Conservation (phyloP, 2,888 invertebrate genomes). For the Pemphredon lugubris region DNA sequence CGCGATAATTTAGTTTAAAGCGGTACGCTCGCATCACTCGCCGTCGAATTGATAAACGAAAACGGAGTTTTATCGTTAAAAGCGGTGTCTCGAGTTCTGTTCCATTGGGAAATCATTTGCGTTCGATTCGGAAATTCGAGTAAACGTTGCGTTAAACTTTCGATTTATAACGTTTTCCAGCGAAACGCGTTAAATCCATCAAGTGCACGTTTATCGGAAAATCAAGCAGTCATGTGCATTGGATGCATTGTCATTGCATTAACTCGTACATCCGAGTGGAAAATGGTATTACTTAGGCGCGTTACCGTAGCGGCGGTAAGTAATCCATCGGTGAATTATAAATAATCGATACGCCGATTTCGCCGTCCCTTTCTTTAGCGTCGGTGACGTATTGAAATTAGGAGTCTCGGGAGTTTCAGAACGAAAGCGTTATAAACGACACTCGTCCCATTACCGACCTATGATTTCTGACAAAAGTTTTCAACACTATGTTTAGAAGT, state of each 20-base stretch:
- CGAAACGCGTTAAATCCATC: constrained; percentile 53
- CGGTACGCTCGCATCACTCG: too few relatives aligned
- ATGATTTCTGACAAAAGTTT: constrained; percentile 14
- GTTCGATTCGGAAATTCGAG: constrained; percentile 28
- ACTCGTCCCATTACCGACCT: constrained; percentile 11
- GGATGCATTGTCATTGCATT: constrained; percentile 56
- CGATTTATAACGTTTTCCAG: constrained; percentile 65
- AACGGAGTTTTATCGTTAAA: too few relatives aligned
- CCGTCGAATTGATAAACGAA: too few relatives aligned
- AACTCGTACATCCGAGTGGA: constrained; percentile 55
- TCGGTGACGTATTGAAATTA: neutral
- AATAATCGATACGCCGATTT: constrained; percentile 20
- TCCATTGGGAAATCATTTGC: too few relatives aligned
- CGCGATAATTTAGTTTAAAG: too few relatives aligned
- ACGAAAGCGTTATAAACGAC: constrained; percentile 5
- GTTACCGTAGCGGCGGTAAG: constrained; percentile 34
- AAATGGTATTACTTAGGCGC: constrained; percentile 54
- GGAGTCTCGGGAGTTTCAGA: neutral
- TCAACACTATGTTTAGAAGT: constrained; percentile 19
- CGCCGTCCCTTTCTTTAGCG: constrained; percentile 22
- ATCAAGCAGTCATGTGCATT: constrained; percentile 63
- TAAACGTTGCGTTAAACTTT: constrained; percentile 44
- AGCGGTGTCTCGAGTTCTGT: too few relatives aligned
- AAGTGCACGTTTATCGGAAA: constrained; percentile 56
- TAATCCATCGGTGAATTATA: too few relatives aligned